Evolutionary conservation across 1,140 invertebrate genomes (phyloP).

Genomic region (Mactra quadrangularis): DNA sequence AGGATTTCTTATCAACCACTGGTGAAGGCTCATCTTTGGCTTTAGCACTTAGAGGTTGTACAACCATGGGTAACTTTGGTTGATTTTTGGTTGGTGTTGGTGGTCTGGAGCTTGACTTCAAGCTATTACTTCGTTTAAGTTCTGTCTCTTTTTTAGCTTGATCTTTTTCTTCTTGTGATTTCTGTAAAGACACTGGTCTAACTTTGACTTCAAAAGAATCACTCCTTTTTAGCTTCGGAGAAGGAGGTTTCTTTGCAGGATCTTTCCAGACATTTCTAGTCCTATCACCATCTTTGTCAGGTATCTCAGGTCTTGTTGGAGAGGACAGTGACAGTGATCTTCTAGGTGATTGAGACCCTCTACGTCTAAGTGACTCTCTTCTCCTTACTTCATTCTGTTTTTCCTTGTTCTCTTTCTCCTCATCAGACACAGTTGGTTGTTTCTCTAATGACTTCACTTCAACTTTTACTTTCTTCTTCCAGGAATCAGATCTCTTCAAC

Average conservation of each 20-base stretch:
- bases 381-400: slow-evolving; percentile 38
- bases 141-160: slow-evolving; percentile 21
- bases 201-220: slow-evolving; percentile 57
- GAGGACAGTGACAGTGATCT: slow-evolving; percentile 30
- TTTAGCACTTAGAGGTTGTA: slow-evolving; percentile 27
- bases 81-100: slow-evolving; percentile 54
- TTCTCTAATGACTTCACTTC: slow-evolving; percentile 51
- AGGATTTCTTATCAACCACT: slow-evolving; percentile 10
- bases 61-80: slow-evolving; percentile 32
- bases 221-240: slow-evolving; percentile 42
- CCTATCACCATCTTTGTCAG: slow-evolving; percentile 26
- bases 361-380: slow-evolving; percentile 36
- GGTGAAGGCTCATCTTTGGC: neutral
- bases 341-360: slow-evolving; percentile 30
- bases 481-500: slow-evolving; percentile 21
- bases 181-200: slow-evolving; percentile 18
- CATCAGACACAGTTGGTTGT: slow-evolving; percentile 39
- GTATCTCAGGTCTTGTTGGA: slow-evolving; percentile 4
- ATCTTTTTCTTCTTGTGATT: slow-evolving; percentile 41
- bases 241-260: slow-evolving; percentile 37
- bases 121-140: slow-evolving; percentile 31
- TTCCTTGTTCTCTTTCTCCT: slow-evolving; percentile 41
- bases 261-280: slow-evolving; percentile 49
- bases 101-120: slow-evolving; percentile 35
- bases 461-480: slow-evolving; percentile 28